Base-by-base conservation (phyloP, 92 coral and sea anemone species). In the Paragorgia papillata region DNA sequence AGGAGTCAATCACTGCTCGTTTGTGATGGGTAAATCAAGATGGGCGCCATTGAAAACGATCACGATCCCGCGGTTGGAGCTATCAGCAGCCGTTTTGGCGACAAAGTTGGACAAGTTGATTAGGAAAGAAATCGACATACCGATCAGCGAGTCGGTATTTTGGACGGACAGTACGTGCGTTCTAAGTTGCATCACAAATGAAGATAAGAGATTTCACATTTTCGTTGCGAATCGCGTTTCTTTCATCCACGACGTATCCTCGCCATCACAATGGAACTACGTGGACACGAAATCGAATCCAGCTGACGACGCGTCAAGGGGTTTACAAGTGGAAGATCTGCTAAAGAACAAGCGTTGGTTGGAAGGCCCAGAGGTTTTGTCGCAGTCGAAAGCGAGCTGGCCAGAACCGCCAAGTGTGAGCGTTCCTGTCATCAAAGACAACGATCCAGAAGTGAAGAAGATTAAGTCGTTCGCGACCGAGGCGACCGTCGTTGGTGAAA, bases 111-210 rank as follows among this genome's bases (percentile, higher is more conserved):
- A 68, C 75, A 68, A 63, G 41, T 7, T 21, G 25, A 63, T 63
- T 26, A 27, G 31, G 41, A 63, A 37, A 37, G 70, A 63, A 68
- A 68, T 68, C 33, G 75, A 68, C 44, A 68, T 68, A 21, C 75
- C 75, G 24, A 68, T 68, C 57, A 41, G 20, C 58, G 39, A 68
- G 3, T 68, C 75, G 32, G 57, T 68, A 2, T 63, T 63, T 31
- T 63, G 70, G 70, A 63, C 70, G 70, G 70, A 63, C 70, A 63
- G 70, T 37, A 46, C 48, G 9, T 66, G 73, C 32, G 73, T 66
- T 1, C 30, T 66, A 9, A 66, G 73, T 21, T 66, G 39, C 7
- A 66, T 66, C 17, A 29, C 57, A 13, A 66, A 46, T 25, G 53
- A 66, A 66, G 74, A 66, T 19, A 66, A 35, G 55, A 66, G 74